Evolutionary conservation across 2,888 invertebrate genomes (phyloP).

Genomic region (Volucella inflata): DNA sequence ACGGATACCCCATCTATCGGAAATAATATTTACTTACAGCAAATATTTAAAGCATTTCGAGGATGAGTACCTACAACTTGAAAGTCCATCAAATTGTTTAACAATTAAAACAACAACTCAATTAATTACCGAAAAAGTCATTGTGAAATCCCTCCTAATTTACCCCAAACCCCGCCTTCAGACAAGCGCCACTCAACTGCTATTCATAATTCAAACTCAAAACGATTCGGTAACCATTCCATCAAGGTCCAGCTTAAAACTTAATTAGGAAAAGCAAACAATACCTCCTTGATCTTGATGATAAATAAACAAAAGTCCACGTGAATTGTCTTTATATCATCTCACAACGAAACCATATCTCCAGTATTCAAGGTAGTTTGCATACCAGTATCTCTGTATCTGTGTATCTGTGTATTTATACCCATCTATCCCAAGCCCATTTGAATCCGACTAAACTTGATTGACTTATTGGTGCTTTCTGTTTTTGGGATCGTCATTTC

Average conservation of each 20-base stretch:
- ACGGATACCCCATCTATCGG: no score
- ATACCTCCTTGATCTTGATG: constrained; percentile 3
- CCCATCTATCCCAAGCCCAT: background rate
- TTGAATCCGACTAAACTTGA: constrained; percentile 25
- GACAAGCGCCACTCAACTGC: background rate
- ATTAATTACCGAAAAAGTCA: no score
- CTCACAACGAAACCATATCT: background rate
- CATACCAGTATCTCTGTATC: background rate
- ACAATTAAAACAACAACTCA: no score
- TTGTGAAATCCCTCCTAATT: background rate
- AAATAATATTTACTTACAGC: no score
- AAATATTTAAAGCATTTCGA: no score
- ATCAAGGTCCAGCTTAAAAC: constrained; percentile 26
- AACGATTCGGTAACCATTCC: constrained; percentile 10
- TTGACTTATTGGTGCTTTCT: constrained; percentile 62
- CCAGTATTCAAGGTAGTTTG: background rate
- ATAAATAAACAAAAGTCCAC: constrained; percentile 36
- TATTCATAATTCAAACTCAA: constrained; percentile 11
- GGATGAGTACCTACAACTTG: no score
- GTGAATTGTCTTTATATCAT: constrained; percentile 9
- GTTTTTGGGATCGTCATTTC: constrained; percentile 53
- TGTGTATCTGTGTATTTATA: background rate
- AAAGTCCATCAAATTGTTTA: no score
- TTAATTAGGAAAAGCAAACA: constrained; percentile 52
- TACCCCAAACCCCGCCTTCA: background rate